These are phyloP conservation scores for Zaprionus africanus DNA, from an alignment of 1,140 invertebrate species.

Conservation along the genomic window DNA sequence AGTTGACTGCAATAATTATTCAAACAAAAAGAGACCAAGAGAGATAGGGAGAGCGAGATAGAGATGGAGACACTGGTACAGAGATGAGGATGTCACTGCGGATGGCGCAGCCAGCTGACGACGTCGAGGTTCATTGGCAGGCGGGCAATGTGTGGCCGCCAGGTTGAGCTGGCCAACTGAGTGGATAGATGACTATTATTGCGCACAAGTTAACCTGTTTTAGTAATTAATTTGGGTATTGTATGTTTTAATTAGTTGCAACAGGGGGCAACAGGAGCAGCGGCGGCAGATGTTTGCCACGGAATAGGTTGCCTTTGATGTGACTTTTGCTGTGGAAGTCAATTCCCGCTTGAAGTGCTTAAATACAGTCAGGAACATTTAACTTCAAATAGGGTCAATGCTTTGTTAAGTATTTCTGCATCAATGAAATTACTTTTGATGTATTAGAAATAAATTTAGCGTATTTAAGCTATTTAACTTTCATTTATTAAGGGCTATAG, in stretches of 20 bases:
- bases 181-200: conserved; percentile 72
- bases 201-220: conserved; percentile 81
- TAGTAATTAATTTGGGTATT: conserved; percentile 82
- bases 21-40: conserved; percentile 52
- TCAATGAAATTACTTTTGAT: too few species aligned
- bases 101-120: not conserved
- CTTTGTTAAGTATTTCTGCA: too few species aligned
- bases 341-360: not conserved
- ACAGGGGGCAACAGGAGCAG: conserved; percentile 2
- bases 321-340: not conserved
- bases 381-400: not conserved
- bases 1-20: conserved; percentile 81
- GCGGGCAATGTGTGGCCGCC: conserved; percentile 37
- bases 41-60: conserved; percentile 16
- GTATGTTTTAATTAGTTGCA: conserved; percentile 78
- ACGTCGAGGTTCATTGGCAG: conserved; percentile 51
- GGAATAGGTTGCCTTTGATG: not conserved
- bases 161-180: conserved; percentile 45
- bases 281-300: conserved; percentile 20
- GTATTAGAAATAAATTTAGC: too few species aligned
- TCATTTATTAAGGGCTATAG: not conserved
- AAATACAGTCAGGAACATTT: not conserved
- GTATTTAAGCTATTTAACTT: too few species aligned
- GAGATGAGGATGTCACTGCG: conserved; percentile 7
- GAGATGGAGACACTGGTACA: conserved; percentile 15